Evolutionary conservation across 1,140 invertebrate genomes (phyloP).

Genomic region (Sminthurides bifidus): DNA sequence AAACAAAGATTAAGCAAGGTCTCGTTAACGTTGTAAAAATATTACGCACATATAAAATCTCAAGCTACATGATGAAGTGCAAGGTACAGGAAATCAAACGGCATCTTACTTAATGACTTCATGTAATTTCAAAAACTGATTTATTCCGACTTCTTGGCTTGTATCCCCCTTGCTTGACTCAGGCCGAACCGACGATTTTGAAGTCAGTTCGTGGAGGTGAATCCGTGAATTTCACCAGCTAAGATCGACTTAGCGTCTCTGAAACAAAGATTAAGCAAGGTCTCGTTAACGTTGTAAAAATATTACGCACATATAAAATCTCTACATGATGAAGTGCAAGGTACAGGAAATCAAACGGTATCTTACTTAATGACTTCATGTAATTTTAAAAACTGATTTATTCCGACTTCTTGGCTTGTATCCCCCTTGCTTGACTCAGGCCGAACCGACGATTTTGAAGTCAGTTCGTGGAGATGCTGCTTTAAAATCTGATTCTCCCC

Average conservation of each 20-base stretch:
- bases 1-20: background rate
- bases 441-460: background rate
- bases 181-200: background rate
- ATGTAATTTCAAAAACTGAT: slow-evolving; percentile 8
- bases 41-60: background rate
- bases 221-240: slow-evolving; percentile 8
- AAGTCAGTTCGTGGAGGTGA: slow-evolving; percentile 7
- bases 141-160: background rate
- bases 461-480: slow-evolving; percentile 8
- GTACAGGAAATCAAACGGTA: background rate
- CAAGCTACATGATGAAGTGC: background rate
- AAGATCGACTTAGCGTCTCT: slow-evolving; percentile 11
- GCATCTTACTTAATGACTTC: slow-evolving; percentile 9
- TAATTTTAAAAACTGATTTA: slow-evolving; percentile 7
- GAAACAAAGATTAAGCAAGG: background rate
- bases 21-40: too few relatives aligned
- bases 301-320: background rate
- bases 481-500: slow-evolving; percentile 13
- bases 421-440: background rate
- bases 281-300: too few relatives aligned
- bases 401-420: background rate
- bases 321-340: background rate
- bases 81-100: background rate
- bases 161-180: background rate
- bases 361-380: slow-evolving; percentile 11